Conservation (phyloP, 2,113 vertebrate genomes). For the Spilogale gracilis region DNA sequence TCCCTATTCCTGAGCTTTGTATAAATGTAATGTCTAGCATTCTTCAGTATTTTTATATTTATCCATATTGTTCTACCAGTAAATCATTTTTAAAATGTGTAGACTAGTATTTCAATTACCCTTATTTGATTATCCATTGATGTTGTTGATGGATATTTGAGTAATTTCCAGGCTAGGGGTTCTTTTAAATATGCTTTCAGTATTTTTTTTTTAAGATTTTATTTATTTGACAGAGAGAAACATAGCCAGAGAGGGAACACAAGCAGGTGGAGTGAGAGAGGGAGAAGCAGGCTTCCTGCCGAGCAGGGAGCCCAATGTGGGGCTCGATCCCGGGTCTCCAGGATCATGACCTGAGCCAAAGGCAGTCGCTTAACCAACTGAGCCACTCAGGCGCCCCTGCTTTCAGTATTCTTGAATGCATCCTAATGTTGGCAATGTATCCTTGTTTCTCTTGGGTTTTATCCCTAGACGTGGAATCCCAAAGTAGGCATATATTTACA, state of each 20-base stretch:
- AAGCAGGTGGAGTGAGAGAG: no score
- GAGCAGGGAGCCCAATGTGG: no score
- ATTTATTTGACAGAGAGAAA: no score
- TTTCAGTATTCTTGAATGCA: background rate
- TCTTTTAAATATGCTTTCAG: background rate
- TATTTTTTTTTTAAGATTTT: background rate
- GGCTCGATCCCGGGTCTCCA: no score
- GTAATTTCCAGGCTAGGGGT: background rate
- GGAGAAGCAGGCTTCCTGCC: no score
- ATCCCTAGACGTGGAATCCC: background rate
- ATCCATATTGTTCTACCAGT: background rate
- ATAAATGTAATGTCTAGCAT: background rate
- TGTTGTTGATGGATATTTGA: background rate
- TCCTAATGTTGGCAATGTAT: background rate
- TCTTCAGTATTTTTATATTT: background rate
- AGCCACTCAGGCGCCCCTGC: background rate
- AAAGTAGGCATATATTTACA: background rate
- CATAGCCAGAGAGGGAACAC: no score
- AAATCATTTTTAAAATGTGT: slow-evolving; percentile 4
- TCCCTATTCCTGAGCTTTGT: background rate
- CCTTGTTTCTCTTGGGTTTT: background rate
- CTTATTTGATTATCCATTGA: background rate
- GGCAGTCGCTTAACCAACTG: no score
- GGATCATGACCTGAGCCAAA: no score
- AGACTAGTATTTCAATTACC: background rate